Percentiles rank a stretch among this genome's conserved stretches.
These are phyloP conservation scores for Coryphaenoides rupestris DNA, from an alignment of 2,113 vertebrate species.

Conservation along the genomic window DNA sequence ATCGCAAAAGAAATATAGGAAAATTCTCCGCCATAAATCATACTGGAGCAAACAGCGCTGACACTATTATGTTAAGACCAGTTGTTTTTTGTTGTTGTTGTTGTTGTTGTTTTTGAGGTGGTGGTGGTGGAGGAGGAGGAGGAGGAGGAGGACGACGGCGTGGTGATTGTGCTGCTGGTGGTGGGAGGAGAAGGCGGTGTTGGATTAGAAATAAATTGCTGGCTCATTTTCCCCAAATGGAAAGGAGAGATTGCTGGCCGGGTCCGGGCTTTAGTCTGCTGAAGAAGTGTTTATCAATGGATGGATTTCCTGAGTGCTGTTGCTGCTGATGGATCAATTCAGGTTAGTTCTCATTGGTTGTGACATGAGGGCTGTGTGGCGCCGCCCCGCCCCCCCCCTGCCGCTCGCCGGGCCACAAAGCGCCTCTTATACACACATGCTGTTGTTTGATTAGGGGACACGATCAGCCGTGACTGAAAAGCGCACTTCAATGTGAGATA, in stretches of 20 bases:
- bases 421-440: conserved; percentile 12
- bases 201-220: conserved; percentile 71
- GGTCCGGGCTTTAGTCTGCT: conserved; percentile 56
- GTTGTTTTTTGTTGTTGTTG: conserved; percentile 15
- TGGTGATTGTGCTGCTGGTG: no score
- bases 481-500: conserved; percentile 43
- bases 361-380: conserved; percentile 57
- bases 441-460: conserved; percentile 41
- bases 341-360: conserved; percentile 54
- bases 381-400: conserved; percentile 32
- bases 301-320: conserved; percentile 64
- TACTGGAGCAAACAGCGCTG: conserved; percentile 59
- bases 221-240: conserved; percentile 69
- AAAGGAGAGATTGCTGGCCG: conserved; percentile 55
- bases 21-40: conserved; percentile 77
- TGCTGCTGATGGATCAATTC: conserved; percentile 64
- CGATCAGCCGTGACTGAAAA: conserved; percentile 29
- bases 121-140: no score
- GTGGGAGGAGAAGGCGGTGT: no score
- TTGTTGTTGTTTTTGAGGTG: conserved; percentile 43
- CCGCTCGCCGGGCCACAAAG: no score
- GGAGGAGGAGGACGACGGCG: no score
- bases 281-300: conserved; percentile 69
- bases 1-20: conserved; percentile 74
- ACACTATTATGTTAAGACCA: conserved; percentile 64